phyloP scores from a whole-genome alignment of 2,888 invertebrate species.

The Ormyrus labotus region DNA sequence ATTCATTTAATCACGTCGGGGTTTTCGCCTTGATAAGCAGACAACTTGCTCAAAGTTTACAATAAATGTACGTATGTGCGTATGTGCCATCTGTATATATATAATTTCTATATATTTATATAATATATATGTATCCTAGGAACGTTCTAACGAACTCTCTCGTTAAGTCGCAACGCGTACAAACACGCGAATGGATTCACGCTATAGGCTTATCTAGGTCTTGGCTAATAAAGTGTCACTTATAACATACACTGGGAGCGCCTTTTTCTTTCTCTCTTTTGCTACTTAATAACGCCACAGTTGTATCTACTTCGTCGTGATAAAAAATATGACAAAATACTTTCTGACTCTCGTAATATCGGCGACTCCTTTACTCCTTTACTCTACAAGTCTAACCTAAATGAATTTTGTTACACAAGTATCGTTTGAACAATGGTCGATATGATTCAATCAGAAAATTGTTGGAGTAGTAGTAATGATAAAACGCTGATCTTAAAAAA shows the following conservation, averaged over 20 bases:
- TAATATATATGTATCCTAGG: conserved; percentile 47
- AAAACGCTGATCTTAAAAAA: conserved; percentile 13
- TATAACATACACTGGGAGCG: conserved; percentile 39
- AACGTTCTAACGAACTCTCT: conserved; percentile 53
- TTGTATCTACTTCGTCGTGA: conserved; percentile 50
- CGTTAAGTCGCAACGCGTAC: conserved; percentile 52
- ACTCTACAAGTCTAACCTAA: conserved; percentile 37
- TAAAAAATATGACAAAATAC: conserved; percentile 57
- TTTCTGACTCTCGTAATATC: conserved; percentile 49
- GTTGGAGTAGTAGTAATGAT: conserved; percentile 18
- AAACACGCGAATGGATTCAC: conserved; percentile 51
- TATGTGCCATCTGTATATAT: conserved; percentile 22
- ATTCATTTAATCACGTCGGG: conserved; percentile 22
- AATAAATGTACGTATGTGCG: conserved; percentile 61
- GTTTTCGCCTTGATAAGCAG: conserved; percentile 35
- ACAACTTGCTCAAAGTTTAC: conserved; percentile 72
- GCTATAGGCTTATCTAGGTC: conserved; percentile 51
- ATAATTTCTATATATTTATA: conserved; percentile 32
- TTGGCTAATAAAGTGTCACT: conserved; percentile 46
- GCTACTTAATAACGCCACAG: conserved; percentile 29
- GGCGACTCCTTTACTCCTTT: conserved; percentile 8
- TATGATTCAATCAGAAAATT: conserved; percentile 40
- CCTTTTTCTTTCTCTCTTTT: conserved; percentile 20
- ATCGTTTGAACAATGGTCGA: conserved; percentile 34
- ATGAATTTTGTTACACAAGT: conserved; percentile 37